phyloP scores from a whole-genome alignment of 2,888 invertebrate genomes.

The Allacma fusca region DNA sequence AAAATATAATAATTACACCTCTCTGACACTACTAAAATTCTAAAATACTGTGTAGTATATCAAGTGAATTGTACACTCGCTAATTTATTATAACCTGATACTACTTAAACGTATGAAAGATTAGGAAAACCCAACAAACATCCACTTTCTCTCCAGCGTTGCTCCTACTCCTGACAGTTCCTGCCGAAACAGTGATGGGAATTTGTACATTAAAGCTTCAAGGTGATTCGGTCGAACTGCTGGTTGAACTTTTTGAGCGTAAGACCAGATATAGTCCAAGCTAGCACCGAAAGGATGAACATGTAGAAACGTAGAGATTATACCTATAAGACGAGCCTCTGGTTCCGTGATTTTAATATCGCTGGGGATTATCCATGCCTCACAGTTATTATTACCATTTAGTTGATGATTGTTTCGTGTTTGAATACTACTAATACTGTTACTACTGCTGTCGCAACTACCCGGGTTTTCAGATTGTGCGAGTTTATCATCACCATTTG shows the following conservation, averaged over 20 bases:
- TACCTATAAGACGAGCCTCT: constrained; percentile 81
- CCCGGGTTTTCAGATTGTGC: constrained; percentile 20
- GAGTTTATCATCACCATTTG: not conserved
- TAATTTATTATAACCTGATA: not conserved
- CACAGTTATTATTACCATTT: constrained; percentile 21
- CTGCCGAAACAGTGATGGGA: constrained; percentile 81
- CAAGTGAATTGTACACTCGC: not conserved
- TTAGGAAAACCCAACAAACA: constrained; percentile 75
- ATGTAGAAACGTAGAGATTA: constrained; percentile 88
- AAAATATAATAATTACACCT: too few species aligned
- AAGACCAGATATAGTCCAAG: constrained; percentile 88
- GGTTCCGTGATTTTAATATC: constrained; percentile 64
- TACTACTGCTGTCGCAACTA: constrained; percentile 56
- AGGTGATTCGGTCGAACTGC: constrained; percentile 77
- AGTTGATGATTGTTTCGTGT: not conserved
- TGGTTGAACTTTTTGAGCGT: constrained; percentile 82
- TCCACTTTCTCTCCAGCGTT: constrained; percentile 86
- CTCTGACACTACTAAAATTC: too few species aligned
- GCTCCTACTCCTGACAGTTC: constrained; percentile 83
- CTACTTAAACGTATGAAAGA: not conserved
- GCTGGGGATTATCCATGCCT: constrained; percentile 6
- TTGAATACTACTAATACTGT: constrained; percentile 35
- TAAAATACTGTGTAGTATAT: too few species aligned
- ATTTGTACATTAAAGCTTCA: constrained; percentile 78
- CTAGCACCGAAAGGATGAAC: constrained; percentile 94